Conservation (phyloP, 2,888 invertebrate genomes). For the Eupithecia exiguata region DNA sequence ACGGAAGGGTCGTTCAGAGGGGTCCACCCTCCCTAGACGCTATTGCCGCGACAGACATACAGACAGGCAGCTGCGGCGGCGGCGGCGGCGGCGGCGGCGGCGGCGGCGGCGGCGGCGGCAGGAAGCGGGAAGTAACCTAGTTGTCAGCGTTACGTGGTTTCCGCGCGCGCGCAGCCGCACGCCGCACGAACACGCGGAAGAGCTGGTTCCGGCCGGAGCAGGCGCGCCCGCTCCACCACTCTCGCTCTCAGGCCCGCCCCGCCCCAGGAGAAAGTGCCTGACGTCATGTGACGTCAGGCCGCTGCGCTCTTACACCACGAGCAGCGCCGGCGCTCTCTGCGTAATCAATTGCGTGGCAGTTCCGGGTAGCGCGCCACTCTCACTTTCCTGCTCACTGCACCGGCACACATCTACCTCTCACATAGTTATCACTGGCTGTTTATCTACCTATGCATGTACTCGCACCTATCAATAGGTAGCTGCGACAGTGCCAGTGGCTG, state of each 20-base stretch:
- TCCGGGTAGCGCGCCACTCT: constrained; percentile 1
- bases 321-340: neutral
- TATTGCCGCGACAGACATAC: no score
- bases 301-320: constrained; percentile 24
- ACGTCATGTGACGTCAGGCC: constrained; percentile 38
- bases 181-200: neutral
- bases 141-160: constrained; percentile 69
- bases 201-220: neutral
- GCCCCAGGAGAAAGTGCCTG: constrained; percentile 38
- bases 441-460: no score
- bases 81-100: no score
- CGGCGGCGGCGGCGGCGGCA: no score
- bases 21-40: no score
- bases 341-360: neutral
- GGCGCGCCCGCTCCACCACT: neutral
- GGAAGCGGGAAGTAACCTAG: constrained; percentile 76
- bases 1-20: no score
- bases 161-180: constrained; percentile 55
- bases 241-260: constrained; percentile 27
- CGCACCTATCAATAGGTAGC: no score
- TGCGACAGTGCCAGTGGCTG: no score
- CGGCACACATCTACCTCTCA: neutral
- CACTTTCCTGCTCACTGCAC: neutral
- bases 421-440: no score
- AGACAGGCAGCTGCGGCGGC: no score